These are phyloP conservation scores for Chloroclysta siterata DNA, from an alignment of 2,888 invertebrate species.

Conservation along the genomic window DNA sequence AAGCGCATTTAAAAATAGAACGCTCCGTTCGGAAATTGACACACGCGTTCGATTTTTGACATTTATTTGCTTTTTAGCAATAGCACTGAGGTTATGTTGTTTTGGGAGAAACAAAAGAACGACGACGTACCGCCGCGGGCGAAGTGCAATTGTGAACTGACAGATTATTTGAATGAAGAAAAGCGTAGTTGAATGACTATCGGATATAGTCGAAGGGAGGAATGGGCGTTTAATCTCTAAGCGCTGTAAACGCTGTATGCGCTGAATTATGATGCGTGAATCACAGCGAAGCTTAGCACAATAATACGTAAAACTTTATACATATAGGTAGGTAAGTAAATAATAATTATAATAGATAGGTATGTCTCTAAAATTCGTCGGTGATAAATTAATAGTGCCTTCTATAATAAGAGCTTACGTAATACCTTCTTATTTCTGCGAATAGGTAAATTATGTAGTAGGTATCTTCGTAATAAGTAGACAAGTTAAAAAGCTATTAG, in stretches of 20 bases:
- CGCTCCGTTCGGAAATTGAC: conserved; percentile 16
- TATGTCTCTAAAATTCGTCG: too few species aligned
- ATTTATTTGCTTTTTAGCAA: conserved; percentile 25
- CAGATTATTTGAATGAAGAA: conserved; percentile 61
- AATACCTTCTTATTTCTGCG: too few species aligned
- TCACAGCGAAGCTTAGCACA: background rate
- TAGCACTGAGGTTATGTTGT: conserved; percentile 12
- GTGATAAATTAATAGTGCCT: too few species aligned
- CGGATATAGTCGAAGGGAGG: conserved; percentile 77
- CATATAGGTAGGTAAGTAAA: too few species aligned
- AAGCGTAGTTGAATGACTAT: conserved; percentile 64
- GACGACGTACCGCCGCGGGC: conserved; percentile 18
- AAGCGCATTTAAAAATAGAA: conserved; percentile 33
- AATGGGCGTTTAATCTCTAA: conserved; percentile 44
- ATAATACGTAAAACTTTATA: too few species aligned
- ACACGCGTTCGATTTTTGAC: conserved; percentile 32
- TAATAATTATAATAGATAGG: too few species aligned
- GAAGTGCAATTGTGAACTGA: conserved; percentile 48
- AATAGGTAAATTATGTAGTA: too few species aligned
- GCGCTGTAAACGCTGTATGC: conserved; percentile 50
- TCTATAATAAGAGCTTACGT: too few species aligned
- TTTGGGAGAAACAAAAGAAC: conserved; percentile 12
- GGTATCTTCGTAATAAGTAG: too few species aligned
- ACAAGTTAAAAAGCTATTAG: too few species aligned
- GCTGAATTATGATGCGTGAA: conserved; percentile 43